Percentiles rank a stretch among this genome's conserved stretches.
Conservation (phyloP, 2,888 invertebrate species). For the Pollenia labialis region DNA sequence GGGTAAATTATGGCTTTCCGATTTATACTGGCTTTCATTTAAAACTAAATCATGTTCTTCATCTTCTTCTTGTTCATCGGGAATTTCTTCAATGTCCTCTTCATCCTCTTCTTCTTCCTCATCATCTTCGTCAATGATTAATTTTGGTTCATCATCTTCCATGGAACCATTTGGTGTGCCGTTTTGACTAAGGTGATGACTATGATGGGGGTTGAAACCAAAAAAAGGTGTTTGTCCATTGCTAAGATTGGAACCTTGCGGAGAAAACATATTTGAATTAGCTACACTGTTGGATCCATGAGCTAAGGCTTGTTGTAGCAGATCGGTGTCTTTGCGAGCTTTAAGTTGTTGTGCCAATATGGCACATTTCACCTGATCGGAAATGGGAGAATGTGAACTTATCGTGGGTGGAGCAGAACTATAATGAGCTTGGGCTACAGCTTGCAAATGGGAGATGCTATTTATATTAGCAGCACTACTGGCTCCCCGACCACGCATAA, state of each 20-base stretch:
- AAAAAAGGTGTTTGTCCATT: conserved; percentile 53
- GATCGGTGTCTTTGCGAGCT: conserved; percentile 84
- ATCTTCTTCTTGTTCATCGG: conserved; percentile 76
- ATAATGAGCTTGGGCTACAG: conserved; percentile 74
- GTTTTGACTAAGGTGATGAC: conserved; percentile 61
- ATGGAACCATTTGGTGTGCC: conserved; percentile 80
- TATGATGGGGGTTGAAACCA: conserved; percentile 41
- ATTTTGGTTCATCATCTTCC: conserved; percentile 86
- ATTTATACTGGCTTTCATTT: conserved; percentile 82
- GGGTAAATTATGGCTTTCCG: conserved; percentile 50
- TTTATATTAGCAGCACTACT: conserved; percentile 77
- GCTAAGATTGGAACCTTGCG: conserved; percentile 48
- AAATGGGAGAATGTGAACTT: conserved; percentile 82
- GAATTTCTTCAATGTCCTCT: conserved; percentile 76
- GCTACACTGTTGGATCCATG: conserved; percentile 81
- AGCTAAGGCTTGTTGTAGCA: conserved; percentile 82
- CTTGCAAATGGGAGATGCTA: conserved; percentile 76
- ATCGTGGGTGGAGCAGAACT: conserved; percentile 51
- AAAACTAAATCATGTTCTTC: conserved; percentile 78
- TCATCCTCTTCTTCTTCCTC: conserved; percentile 76
- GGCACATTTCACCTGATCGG: conserved; percentile 90
- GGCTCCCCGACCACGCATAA: conserved; percentile 82
- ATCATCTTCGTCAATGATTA: conserved; percentile 84
- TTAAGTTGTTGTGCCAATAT: conserved; percentile 92
- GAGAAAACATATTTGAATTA: conserved; percentile 73